These are phyloP conservation scores for Exephanes ischioxanthus DNA, from an alignment of 2,888 invertebrate genomes.

Conservation along the genomic window DNA sequence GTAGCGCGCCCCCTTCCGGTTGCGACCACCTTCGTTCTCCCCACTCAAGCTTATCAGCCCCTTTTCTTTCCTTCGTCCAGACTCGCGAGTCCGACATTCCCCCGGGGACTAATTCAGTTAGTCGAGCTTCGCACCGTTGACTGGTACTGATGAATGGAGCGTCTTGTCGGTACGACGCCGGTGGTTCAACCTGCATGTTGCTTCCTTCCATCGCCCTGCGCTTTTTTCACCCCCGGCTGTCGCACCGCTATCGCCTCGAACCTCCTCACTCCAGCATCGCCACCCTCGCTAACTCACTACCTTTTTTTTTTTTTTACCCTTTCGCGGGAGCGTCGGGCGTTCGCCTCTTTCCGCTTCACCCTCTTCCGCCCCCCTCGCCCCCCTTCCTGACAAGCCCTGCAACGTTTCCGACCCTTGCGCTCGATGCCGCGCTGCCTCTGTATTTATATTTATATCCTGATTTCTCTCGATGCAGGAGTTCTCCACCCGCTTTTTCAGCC, in stretches of 20 bases:
- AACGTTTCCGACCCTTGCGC: neutral
- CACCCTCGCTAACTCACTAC: slow-evolving; percentile 35
- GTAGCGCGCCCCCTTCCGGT: slow-evolving; percentile 11
- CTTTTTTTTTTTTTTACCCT: slow-evolving; percentile 46
- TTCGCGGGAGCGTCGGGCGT: slow-evolving; percentile 14
- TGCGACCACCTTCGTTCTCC: slow-evolving; percentile 11
- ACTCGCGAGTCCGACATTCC: slow-evolving; percentile 26
- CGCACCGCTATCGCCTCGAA: slow-evolving; percentile 13
- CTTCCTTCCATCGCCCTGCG: slow-evolving; percentile 28
- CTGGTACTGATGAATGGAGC: slow-evolving; percentile 80
- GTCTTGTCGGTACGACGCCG: slow-evolving; percentile 68
- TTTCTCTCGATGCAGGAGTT: slow-evolving; percentile 40
- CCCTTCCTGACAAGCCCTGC: neutral
- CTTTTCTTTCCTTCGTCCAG: slow-evolving; percentile 22
- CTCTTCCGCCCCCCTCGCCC: neutral
- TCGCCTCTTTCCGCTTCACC: slow-evolving; percentile 25
- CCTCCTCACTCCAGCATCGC: slow-evolving; percentile 53
- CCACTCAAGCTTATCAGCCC: slow-evolving; percentile 46
- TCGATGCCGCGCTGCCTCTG: slow-evolving; percentile 9
- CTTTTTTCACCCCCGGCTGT: neutral
- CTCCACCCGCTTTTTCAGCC: slow-evolving; percentile 27
- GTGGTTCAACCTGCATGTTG: slow-evolving; percentile 78
- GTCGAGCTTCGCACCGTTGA: slow-evolving; percentile 67
- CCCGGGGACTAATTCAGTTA: slow-evolving; percentile 61
- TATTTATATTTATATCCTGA: slow-evolving; percentile 9